Conservation (phyloP, 2,113 vertebrate genomes). For the Hippocampus barbouri region DNA sequence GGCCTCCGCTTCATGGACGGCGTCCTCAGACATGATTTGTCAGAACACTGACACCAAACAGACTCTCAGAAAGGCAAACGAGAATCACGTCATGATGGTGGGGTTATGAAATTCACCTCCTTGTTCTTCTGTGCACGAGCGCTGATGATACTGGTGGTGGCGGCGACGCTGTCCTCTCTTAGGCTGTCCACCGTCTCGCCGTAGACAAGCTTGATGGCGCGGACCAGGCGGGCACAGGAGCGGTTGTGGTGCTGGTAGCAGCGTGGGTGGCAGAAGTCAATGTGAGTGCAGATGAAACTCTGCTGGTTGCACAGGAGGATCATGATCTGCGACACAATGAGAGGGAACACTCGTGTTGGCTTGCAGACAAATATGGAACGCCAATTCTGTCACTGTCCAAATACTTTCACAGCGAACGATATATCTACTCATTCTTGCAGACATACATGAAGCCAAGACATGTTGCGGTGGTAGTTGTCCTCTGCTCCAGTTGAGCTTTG, state of each 20-base stretch:
- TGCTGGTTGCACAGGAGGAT: slow-evolving; percentile 97
- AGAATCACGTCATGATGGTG: not conserved
- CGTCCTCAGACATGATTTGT: slow-evolving; percentile 93
- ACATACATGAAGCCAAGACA: slow-evolving; percentile 97
- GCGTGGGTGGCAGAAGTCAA: slow-evolving; percentile 95
- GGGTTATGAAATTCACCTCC: slow-evolving; percentile 72
- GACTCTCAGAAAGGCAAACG: not conserved
- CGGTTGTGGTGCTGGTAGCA: slow-evolving; percentile 97
- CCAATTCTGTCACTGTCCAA: not conserved
- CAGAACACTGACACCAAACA: slow-evolving; percentile 76
- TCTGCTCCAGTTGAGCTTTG: slow-evolving; percentile 81
- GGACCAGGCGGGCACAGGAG: slow-evolving; percentile 91
- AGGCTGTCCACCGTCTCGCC: slow-evolving; percentile 90
- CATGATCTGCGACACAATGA: slow-evolving; percentile 80
- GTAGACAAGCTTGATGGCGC: slow-evolving; percentile 93
- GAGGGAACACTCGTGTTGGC: not conserved
- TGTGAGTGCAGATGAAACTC: slow-evolving; percentile 95
- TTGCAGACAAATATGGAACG: not conserved
- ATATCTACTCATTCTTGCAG: not conserved
- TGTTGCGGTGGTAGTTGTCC: slow-evolving; percentile 95
- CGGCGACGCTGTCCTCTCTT: slow-evolving; percentile 71
- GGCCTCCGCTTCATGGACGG: slow-evolving; percentile 93
- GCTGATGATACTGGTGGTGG: slow-evolving; percentile 46
- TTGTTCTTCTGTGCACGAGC: slow-evolving; percentile 87
- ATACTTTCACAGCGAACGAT: not conserved